Evolutionary conservation across 2,113 vertebrate species (phyloP), one percentile per base, ranked within the genome.

Genomic region (Pithys albifrons): DNA sequence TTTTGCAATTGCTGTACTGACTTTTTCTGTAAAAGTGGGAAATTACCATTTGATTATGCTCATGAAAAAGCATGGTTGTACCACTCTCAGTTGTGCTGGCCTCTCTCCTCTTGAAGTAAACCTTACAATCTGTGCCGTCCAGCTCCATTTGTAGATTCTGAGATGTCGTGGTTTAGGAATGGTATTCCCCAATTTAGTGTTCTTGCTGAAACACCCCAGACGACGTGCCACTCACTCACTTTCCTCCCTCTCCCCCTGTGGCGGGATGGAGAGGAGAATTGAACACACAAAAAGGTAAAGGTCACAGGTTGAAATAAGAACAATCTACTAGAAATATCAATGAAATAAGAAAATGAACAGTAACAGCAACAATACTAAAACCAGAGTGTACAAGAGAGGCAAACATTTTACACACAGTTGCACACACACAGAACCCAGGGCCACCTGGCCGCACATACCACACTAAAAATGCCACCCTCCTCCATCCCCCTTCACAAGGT

Each of bases 211-310:
- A 66, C 27, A 19, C 14, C 18, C 18, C 35, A 45, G 43, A 19
- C 35, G 31, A 16, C 2, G 20, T 43, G 37, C 35, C 35, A 25
- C 58, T 57, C 17, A 5, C 24, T 65, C 49, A 14, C 20, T 57
- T 78, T 72, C 25, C 24, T 25, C 16, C 9, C 0, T 0, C 22
- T 37, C 14, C 14, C 17, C 5, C 59, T 58, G 35, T 0, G 0
- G 10, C 12, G 31, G 27, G 57, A 35, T n/a, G 9, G 35, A 48
- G 23, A 45, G 72, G 16, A 31, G 17, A 57, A 49, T 0, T 65
- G 43, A 41, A 80, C 29, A 35, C 20, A 35, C 24, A 43, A 35
- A 72, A 65, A 65, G 14, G 20, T 57, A 27, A 65, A 49, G 31
- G 18, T 72, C 43, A 35, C 23, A 15, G 31, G 20, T 6, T 65